Conservation (phyloP, 2,113 vertebrate genomes). For the Corydoras maculifer region DNA sequence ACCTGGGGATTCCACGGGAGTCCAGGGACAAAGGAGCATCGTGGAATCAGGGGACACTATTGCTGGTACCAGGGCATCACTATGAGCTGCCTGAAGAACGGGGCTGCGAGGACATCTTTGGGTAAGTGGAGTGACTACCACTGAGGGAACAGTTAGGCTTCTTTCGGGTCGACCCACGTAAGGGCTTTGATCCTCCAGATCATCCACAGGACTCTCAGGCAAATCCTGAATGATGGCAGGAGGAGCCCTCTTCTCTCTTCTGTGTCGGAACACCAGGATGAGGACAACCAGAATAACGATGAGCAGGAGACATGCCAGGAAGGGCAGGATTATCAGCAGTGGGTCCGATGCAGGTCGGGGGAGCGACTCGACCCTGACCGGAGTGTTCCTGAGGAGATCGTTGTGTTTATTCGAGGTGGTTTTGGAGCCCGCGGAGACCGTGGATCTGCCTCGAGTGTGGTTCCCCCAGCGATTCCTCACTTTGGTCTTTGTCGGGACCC, state of each 20-base stretch:
- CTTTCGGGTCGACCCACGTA: conserved; percentile 55
- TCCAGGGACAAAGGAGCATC: conserved; percentile 60
- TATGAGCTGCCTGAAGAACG: conserved; percentile 34
- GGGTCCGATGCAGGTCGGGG: conserved; percentile 56
- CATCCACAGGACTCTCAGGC: conserved; percentile 43
- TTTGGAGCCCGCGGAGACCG: conserved; percentile 40
- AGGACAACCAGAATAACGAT: conserved; percentile 58
- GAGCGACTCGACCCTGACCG: conserved; percentile 47
- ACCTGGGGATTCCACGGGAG: conserved; percentile 64
- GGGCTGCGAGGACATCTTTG: conserved; percentile 43
- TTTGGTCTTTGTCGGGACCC: conserved; percentile 50
- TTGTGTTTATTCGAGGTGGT: conserved; percentile 29
- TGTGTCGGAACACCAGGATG: conserved; percentile 67
- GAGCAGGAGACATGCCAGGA: conserved; percentile 68
- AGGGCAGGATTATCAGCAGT: conserved; percentile 66
- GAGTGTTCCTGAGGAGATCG: conserved; percentile 39
- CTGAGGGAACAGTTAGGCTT: conserved; percentile 66
- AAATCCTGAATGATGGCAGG: conserved; percentile 56
- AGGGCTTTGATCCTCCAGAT: conserved; percentile 34
- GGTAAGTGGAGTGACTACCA: conserved; percentile 73
- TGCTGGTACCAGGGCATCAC: conserved; percentile 47
- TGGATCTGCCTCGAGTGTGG: conserved; percentile 38
- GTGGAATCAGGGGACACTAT: conserved; percentile 36
- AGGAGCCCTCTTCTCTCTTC: conserved; percentile 64
- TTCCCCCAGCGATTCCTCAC: conserved; percentile 53